Conservation (phyloP, 2,888 invertebrate genomes). For the Creontiades dilutus region DNA sequence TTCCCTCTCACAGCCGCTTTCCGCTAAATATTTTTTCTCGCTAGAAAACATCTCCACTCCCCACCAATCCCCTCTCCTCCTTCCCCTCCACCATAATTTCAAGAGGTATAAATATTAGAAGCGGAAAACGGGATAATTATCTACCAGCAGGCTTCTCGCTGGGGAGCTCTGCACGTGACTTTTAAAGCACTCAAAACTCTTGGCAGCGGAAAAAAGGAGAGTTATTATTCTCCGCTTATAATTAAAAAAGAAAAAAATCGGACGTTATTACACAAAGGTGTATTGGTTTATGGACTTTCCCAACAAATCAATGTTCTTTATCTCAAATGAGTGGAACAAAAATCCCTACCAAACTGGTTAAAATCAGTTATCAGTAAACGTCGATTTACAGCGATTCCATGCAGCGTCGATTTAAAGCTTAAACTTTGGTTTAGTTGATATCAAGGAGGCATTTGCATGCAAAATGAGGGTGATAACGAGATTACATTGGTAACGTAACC, state of each 20-base stretch:
- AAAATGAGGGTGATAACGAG: too few relatives aligned
- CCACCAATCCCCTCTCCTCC: background rate
- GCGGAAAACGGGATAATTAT: conserved; percentile 53
- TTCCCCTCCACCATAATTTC: conserved; percentile 4
- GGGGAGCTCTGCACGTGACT: conserved; percentile 21
- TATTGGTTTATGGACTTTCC: too few relatives aligned
- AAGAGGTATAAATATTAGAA: conserved; percentile 58
- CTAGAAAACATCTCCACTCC: conserved; percentile 2
- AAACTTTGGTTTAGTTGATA: too few relatives aligned
- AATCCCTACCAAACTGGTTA: too few relatives aligned
- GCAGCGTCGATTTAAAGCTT: too few relatives aligned
- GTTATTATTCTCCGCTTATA: background rate
- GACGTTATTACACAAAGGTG: too few relatives aligned
- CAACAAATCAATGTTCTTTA: too few relatives aligned
- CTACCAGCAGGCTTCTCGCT: conserved; percentile 43
- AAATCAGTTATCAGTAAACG: too few relatives aligned
- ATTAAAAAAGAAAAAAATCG: background rate
- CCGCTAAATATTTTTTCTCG: conserved; percentile 54
- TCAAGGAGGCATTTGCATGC: too few relatives aligned
- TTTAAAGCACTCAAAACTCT: conserved; percentile 42
- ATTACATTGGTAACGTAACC: too few relatives aligned
- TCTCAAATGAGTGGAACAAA: too few relatives aligned
- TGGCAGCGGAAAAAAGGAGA: background rate
- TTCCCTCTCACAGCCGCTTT: conserved; percentile 14
- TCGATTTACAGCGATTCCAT: too few relatives aligned